Base-by-base conservation (phyloP, 2,888 invertebrate genomes). In the Podotricha telesiphe region DNA sequence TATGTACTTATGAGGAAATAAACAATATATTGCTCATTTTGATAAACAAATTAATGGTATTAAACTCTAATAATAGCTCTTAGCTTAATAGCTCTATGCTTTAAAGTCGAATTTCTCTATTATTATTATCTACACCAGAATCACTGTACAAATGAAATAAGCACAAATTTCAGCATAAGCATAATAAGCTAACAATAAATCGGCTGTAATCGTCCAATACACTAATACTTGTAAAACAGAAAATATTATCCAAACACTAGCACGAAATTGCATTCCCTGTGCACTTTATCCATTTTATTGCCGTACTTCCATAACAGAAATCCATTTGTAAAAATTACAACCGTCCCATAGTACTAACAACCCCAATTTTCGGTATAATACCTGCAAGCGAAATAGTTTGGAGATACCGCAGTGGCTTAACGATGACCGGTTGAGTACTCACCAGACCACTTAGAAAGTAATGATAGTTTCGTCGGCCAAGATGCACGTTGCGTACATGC, bases 381-480 rank as follows among this genome's bases (percentile, higher is more conserved):
- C 61, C 53, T 67, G 61, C 45, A 34, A 55, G 34, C 51, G 61
- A 19, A 50, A 53, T 67, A 61, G 53, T 22, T 62, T 47, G 53
- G n/a, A 67, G 67, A 67, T 67, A 47, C 61, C 53, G 55, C 55
- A 68, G 28, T 42, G 56, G 42, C 55, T 63, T 70, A 63, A 67
- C 50, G 61, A 48, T 64, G 47, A 66, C 45, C 47, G 42, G 42
- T 37, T 47, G 45, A 20, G 45, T 80, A 94, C 96, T 96, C 88
- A 98, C 97, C 94, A 98, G 93, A 80, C 97, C 98, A 80, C 97
- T 97, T 67, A 98, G 94, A 71, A 98, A 94, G 89, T 98, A 98
- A 87, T 98, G 98, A 90, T 97, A 98, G 81, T 97, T 98, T 79
- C 98, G 94, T 76, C 97, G 95, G 63, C 98, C 98, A 72, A 98